phyloP scores from a whole-genome alignment of 2,113 vertebrate genomes.

The cattle (Bos taurus) region ARS-UCD2.0 NC_037339.1:39826001-39826500 shows the following conservation, averaged over 20 bases:
- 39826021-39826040: neutral
- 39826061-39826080: neutral
- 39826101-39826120: neutral
- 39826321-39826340: neutral
- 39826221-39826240: neutral
- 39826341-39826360: neutral
- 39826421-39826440: neutral
- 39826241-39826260: neutral
- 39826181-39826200: neutral
- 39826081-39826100: neutral
- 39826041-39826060: neutral
- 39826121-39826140: neutral
- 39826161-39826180: neutral
- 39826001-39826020: neutral
- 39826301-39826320: neutral
- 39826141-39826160: neutral
- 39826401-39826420: neutral
- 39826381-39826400: neutral
- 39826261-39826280: neutral
- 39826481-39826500: neutral
- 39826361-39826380: neutral
- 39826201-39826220: neutral
- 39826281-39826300: neutral
- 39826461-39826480: neutral
- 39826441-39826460: neutral